Percentiles rank a stretch among this genome's conserved stretches.
Evolutionary conservation across 1,140 invertebrate genomes (phyloP).

Genomic region (Lepidurus apus): DNA sequence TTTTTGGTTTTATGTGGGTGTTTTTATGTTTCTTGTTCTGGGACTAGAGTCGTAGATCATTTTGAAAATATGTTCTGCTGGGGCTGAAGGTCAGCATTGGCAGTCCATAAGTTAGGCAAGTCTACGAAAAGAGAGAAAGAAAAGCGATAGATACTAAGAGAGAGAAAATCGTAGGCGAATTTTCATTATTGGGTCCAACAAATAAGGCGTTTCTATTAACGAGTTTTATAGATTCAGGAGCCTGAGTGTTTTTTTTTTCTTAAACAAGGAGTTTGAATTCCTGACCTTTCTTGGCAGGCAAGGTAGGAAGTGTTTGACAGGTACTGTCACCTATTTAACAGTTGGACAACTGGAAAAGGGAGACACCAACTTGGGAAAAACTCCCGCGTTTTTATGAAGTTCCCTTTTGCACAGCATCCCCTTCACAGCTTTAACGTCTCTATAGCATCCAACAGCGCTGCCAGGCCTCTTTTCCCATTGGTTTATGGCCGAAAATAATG

Average conservation of each 20-base stretch:
- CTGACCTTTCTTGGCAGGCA: neutral
- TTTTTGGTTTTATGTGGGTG: neutral
- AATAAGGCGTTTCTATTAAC: neutral
- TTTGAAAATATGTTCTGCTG: constrained; percentile 12
- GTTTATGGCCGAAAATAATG: neutral
- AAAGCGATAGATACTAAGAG: neutral
- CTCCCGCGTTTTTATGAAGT: neutral
- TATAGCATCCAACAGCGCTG: too few relatives aligned
- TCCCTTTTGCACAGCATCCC: neutral
- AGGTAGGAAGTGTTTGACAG: neutral
- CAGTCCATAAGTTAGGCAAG: constrained; percentile 2
- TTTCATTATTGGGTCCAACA: neutral
- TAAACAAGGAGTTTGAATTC: neutral
- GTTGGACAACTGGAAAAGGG: neutral
- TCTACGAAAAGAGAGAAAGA: neutral
- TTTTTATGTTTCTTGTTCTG: neutral
- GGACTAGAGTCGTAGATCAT: constrained; percentile 1
- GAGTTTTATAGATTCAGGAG: neutral
- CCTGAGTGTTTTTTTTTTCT: neutral
- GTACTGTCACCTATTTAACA: constrained; percentile 22
- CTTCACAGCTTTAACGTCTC: too few relatives aligned
- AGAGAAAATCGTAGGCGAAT: neutral
- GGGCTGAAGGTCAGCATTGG: constrained; percentile 1
- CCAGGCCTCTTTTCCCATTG: constrained; percentile 9
- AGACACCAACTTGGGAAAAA: neutral